Base-by-base conservation (phyloP, 2,113 vertebrate species). In the Chlamydotis undulata region DNA sequence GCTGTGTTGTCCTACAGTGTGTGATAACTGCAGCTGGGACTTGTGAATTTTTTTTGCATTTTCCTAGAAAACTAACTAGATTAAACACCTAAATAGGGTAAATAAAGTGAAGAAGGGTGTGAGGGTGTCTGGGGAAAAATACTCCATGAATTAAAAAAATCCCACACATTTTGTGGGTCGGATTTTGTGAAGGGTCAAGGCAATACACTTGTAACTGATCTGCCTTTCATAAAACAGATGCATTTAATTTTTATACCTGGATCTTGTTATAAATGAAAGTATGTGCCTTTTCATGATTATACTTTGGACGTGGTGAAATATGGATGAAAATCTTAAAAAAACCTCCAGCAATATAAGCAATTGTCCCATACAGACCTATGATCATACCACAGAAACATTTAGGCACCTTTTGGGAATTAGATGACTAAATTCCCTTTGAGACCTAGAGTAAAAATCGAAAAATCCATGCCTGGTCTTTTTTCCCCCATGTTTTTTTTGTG, bases 401-500 rank as follows among this genome's bases (percentile, higher is more conserved):
- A 47, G 21, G 15, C 9, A 39, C 28, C 26, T 87, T 75, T 50
- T 37, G 41, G 31, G 55, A 86, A 53, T 73, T 64, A 79, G 61
- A 26, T 80, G 10, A 21, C 18, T 47, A 29, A 81, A 74, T 55
- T 80, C 25, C 56, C 4, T 35, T 87, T 55, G 24, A 87, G 50
- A 77, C 8, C 8, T 19, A 26, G 22, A 31, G n/a, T 57, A 43
- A 53, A 89, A 63, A 53, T 76, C 21, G 47, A 33, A 8, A 12
- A 53, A 19, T 73, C 0, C 0, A 0, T 39, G 45, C 14, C 18
- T 90, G 29, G 19, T 60, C 18, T 77, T 65, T 50, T 78, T 19
- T 5, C 9, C 25, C 4, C 1, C 14, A 28, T 53, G 0, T 64
- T 12, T 87, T 87, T 12, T 8, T 14, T 57, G 33, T 69, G 14